A percentile compares a stretch with the other conserved stretches of the same genome.
Conservation (phyloP, 2,888 invertebrate species). For the Tuta absoluta region DNA sequence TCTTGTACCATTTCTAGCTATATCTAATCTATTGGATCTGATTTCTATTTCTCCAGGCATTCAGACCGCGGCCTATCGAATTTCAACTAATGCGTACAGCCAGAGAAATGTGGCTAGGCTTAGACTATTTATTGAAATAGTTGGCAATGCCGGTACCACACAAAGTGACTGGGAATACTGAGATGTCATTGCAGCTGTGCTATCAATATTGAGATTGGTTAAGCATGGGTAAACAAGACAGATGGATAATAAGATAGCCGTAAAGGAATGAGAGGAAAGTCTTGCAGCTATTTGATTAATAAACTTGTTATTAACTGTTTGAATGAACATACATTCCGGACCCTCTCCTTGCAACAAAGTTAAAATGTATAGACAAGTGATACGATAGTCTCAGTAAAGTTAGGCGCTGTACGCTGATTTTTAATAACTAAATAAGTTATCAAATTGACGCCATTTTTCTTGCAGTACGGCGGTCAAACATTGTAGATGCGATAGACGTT, state of each 20-base stretch:
- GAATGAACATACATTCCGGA: no score
- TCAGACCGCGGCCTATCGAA: conserved; percentile 60
- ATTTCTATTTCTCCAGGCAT: conserved; percentile 31
- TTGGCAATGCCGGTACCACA: conserved; percentile 21
- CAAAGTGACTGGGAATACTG: conserved; percentile 25
- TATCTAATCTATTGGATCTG: conserved; percentile 18
- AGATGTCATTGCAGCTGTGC: conserved; percentile 19
- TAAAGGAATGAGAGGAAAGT: conserved; percentile 11
- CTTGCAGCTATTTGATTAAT: not conserved
- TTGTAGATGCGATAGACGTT: no score
- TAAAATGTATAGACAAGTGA: no score
- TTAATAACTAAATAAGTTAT: no score
- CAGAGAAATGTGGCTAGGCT: conserved; percentile 52
- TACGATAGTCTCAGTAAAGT: no score
- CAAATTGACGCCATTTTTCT: no score
- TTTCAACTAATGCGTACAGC: conserved; percentile 61
- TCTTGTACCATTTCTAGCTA: conserved; percentile 32
- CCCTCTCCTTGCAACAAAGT: no score
- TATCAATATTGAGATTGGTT: conserved; percentile 22
- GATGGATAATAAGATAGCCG: conserved; percentile 14
- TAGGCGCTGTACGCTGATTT: no score
- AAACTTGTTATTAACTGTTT: not conserved
- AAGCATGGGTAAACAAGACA: conserved; percentile 18
- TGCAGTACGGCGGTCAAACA: no score
- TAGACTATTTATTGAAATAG: conserved; percentile 46